Evolutionary conservation across 2,888 invertebrate species (phyloP), one percentile per base, ranked within the genome.

Genomic region (Drosophila paracracens): DNA sequence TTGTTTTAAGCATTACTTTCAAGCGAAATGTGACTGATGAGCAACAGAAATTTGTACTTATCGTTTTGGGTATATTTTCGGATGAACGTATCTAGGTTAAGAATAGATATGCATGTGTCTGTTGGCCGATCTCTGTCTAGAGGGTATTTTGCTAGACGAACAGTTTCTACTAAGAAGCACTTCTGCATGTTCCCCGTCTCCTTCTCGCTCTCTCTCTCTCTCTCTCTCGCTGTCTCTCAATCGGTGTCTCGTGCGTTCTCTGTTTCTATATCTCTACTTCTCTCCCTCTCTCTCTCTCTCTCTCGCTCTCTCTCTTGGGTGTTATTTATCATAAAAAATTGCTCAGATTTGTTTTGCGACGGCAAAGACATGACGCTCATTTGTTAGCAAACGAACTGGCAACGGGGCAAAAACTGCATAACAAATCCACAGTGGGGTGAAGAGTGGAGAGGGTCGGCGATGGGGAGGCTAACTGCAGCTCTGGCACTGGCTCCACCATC

Each of bases 261-360:
- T n/a, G 25, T 35, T 65, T 52, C 56, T 40, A 18, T n/a, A 38
- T 36, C 38, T 51, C 66, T 59, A n/a, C 4, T 7, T 13, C 48
- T 43, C 29, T 51, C 21, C 33, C 18, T 52, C 58, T 35, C 16
- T n/a, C 40, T 21, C 33, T 52, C 58, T 54, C 13, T 8, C 70
- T 54, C 11, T 50, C 51, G 25, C 48, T 40, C 18, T 57, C 57
- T 54, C 11, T 31, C 71, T 66, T 60, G 68, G 74, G 82, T 83
- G 87, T 90, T 87, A 90, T 87, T 87, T 87, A 87, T 87, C 87
- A 87, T 87, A 87, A 87, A 87, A 90, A 87, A 87, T 87, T 83
- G 89, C 89, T 78, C 76, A 87, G 87, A 87, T 87, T 87, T 87
- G 87, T 87, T 87, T 88, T 90, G 83, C 90, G 87, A 87, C 87